Evolutionary conservation across 2,888 invertebrate genomes (phyloP), one percentile per base, ranked within the genome.

Genomic region (Heterodera filipjevi): DNA sequence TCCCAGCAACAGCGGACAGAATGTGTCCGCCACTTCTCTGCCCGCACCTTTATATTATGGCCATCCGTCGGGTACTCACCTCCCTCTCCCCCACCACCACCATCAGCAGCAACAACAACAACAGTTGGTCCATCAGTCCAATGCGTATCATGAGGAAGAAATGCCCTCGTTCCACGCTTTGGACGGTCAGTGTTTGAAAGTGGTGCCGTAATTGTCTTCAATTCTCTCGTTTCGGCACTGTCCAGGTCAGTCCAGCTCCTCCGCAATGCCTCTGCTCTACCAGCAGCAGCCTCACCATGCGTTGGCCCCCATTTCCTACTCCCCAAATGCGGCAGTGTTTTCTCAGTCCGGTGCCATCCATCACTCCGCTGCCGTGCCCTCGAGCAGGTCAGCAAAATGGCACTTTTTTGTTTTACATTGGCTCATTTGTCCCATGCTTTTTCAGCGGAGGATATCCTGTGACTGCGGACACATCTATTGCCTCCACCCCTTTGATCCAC

Each of bases 231-330:
- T 53, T 22, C 22, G 39, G 8, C 39, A 39, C 39, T 39, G 33
- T 71, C 30, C 66, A 35, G 66, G 73, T 33, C 71, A 59, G 27
- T 71, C 53, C 66, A 71, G 66, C 32, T 80, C 71, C 49, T 66
- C 70, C 49, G 77, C 64, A 30, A 49, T 35, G 66, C 46, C 70
- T 44, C 66, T 22, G 68, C 72, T 22, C 49, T 27, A 77, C 78
- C 59, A 59, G 39, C 78, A 81, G 66, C 84, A 84, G 59, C 81
- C 80, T n/a, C 78, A 66, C 30, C 75, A 79, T 27, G 82, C 77
- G 30, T 78, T 80, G 64, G 82, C 81, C 74, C 84, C 79, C 44
- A 82, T 79, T 53, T 77, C 77, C 68, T 80, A 49, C 80, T 84
- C 78, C 10, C 77, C 66, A 46, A 49, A 39, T n/a, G 49, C 75